A percentile compares a stretch with the other conserved stretches of the same genome.
Conservation (phyloP, 2,797 vertebrate genomes). For the Sebastes ruberrimus region DNA sequence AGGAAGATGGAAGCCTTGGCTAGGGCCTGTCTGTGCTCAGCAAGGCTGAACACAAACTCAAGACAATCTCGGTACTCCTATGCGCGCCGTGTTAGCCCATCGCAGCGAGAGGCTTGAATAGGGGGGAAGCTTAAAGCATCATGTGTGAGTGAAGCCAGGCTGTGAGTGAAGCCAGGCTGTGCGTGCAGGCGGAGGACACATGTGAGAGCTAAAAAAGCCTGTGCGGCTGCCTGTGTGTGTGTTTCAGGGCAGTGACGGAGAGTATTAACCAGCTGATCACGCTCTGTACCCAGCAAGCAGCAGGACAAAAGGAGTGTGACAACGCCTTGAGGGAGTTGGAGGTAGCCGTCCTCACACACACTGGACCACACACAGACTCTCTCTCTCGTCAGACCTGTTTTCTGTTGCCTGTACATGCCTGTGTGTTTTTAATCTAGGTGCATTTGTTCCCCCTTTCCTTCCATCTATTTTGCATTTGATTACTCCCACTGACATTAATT, state of each 20-base stretch:
- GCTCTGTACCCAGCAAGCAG: conserved; percentile 96
- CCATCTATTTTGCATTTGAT: conserved; percentile 9
- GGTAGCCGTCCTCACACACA: conserved; percentile 78
- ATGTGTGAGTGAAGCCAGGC: conserved; percentile 45
- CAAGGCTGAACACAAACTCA: conserved; percentile 74
- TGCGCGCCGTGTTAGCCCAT: conserved; percentile 44
- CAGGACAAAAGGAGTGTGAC: conserved; percentile 98
- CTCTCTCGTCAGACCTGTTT: neutral
- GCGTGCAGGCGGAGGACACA: conserved; percentile 38
- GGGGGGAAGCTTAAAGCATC: conserved; percentile 43
- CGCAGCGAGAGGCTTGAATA: conserved; percentile 40
- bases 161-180: conserved; percentile 43
- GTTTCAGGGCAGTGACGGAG: conserved; percentile 94
- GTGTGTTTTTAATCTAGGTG: neutral
- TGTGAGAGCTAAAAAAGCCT: conserved; percentile 50
- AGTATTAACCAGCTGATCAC: conserved; percentile 99
- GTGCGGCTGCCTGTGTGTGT: conserved; percentile 61
- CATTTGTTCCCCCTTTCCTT: neutral
- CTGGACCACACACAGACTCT: conserved; percentile 9
- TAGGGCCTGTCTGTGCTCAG: conserved; percentile 74
- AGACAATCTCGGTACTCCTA: conserved; percentile 61
- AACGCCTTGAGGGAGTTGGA: conserved; percentile 96
- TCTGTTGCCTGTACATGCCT: conserved; percentile 15
- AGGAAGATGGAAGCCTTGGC: conserved; percentile 79
- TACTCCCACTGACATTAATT: neutral